Base-by-base conservation (phyloP, 2,113 vertebrate species). In the Muntiacus muntjak region DNA sequence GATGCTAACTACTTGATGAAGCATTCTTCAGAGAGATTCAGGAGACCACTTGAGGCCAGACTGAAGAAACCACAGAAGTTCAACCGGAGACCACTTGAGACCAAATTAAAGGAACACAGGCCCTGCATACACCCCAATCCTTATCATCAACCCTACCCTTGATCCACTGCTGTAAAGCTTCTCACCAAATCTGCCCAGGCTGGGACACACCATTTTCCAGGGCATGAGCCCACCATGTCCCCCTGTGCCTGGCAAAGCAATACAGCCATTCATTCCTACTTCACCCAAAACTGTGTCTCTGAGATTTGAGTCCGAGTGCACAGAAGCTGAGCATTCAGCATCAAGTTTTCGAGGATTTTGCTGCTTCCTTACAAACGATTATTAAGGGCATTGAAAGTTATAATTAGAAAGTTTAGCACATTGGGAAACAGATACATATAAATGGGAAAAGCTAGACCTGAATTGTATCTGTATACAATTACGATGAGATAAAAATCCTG, bases 291-390 rank as follows among this genome's bases (percentile, higher is more conserved):
- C 43, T 78, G 43, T 45, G 40, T 45, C 40, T 78, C 74, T 78
- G 74, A 78, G 74, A 78, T 78, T 30, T 78, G 74, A 9, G 26
- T 45, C 14, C 26, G 9, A 45, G 74, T 47, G 26, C 43, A 78
- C 26, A 78, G 43, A 45, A 28, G 9, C 14, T 78, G 74, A 28
- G 26, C 43, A 45, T 78, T 47, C 25, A 45, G 43, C 43, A 47
- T 47, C 74, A 78, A 47, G 30, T 47, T 30, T 78, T 45, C 2
- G 1, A 15, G 26, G 1, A 2, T 7, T 13, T 6, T 3, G n/a
- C 40, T 1, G 6, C 7, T n/a, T 1, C 6, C 52, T 79, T 1
- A 1, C 1, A 30, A 33, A 71, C 30, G 55, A 8, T 25, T 36
- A 43, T 21, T 28, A 30, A 43, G 23, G 17, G 3, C 19, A 25